These are phyloP conservation scores for Herminia tarsipennalis DNA, from an alignment of 2,888 invertebrate genomes.

Conservation along the genomic window DNA sequence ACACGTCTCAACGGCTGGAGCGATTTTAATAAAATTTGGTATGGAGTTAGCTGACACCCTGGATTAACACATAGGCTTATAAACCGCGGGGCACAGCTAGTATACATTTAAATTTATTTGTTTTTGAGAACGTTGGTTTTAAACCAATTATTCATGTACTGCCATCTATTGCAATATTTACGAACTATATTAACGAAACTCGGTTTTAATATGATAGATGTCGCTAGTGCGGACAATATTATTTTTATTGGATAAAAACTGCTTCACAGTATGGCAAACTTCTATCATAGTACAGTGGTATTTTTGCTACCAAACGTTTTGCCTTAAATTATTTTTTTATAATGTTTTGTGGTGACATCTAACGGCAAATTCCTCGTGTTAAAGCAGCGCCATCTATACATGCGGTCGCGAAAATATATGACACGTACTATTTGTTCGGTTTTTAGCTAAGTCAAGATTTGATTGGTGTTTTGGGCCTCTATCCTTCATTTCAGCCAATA, in stretches of 20 bases:
- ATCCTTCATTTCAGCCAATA: conserved; percentile 17
- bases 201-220: background rate
- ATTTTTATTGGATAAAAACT: background rate
- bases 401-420: conserved; percentile 15
- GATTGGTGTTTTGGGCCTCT: conserved; percentile 20
- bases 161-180: conserved; percentile 18
- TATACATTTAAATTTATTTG: no score
- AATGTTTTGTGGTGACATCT: conserved; percentile 30
- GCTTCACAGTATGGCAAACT: no score
- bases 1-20: no score
- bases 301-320: no score
- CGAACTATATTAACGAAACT: conserved; percentile 4
- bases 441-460: background rate
- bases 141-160: conserved; percentile 2
- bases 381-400: conserved; percentile 15
- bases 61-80: no score
- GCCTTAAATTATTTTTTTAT: no score
- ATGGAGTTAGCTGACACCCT: no score
- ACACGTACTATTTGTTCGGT: conserved; percentile 35
- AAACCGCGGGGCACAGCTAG: no score
- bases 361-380: background rate
- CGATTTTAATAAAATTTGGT: no score
- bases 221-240: background rate
- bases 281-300: no score
- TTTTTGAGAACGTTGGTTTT: background rate